phyloP scores from a whole-genome alignment of 2,797 vertebrate species.

The Amniataba percoides region DNA sequence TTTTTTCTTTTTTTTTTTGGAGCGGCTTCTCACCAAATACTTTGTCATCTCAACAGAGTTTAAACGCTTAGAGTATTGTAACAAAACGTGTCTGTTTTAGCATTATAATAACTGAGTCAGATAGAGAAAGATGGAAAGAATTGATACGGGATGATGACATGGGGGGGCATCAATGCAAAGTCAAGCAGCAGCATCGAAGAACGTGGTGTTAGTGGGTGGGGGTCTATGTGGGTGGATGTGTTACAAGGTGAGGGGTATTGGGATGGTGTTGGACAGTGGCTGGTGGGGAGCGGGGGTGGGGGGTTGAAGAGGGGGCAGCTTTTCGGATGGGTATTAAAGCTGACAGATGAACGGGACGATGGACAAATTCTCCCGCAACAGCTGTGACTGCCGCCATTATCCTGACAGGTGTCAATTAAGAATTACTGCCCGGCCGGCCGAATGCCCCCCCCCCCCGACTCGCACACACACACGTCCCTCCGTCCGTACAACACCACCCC shows the following conservation, averaged over 20 bases:
- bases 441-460: constrained; percentile 60
- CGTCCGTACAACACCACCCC: constrained; percentile 77
- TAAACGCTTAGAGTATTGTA: neutral
- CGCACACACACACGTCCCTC: constrained; percentile 34
- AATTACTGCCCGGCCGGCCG: constrained; percentile 94
- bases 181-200: constrained; percentile 40
- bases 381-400: constrained; percentile 96
- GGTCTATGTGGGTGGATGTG: constrained; percentile 39
- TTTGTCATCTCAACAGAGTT: constrained; percentile 33
- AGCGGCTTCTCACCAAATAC: constrained; percentile 29
- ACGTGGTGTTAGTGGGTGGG: constrained; percentile 22
- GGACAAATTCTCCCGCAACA: constrained; percentile 96
- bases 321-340: constrained; percentile 96
- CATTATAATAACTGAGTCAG: neutral
- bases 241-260: constrained; percentile 54
- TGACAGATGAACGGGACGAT: constrained; percentile 97
- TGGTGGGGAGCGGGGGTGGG: too few relatives aligned
- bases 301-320: constrained; percentile 68
- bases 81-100: constrained; percentile 5
- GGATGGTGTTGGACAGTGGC: constrained; percentile 73
- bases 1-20: constrained; percentile 1
- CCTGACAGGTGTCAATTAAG: constrained; percentile 99
- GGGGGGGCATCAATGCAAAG: constrained; percentile 20
- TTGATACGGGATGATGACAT: neutral
- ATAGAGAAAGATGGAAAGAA: neutral